Percentiles rank a stretch among this genome's conserved stretches.
Evolutionary conservation across 2,113 vertebrate species (phyloP).

Genomic region (Antechinus stuartii): DNA sequence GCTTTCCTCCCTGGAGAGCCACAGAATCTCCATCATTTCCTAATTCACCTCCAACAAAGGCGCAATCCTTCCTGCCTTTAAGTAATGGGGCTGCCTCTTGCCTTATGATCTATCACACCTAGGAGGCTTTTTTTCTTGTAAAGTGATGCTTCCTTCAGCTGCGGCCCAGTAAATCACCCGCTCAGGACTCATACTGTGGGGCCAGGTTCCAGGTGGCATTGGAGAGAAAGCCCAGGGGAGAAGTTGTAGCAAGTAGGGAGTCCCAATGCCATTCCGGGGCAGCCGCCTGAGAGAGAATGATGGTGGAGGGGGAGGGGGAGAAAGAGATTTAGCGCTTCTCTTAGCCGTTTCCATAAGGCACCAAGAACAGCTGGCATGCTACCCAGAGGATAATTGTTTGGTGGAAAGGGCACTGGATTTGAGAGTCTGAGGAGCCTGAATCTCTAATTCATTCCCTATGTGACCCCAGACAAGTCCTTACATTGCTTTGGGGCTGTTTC

Average conservation of each 20-base stretch:
- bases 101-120: background rate
- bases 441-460: background rate
- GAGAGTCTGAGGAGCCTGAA: background rate
- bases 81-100: background rate
- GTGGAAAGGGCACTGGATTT: background rate
- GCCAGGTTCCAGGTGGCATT: background rate
- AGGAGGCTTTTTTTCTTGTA: background rate
- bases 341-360: background rate
- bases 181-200: background rate
- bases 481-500: background rate
- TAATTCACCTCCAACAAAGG: background rate
- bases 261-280: background rate
- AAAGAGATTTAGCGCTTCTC: background rate
- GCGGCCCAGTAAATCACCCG: slow-evolving; percentile 19
- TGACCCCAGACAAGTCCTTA: background rate
- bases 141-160: background rate
- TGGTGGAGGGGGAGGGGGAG: background rate
- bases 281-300: background rate
- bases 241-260: background rate
- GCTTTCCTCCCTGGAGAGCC: background rate
- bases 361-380: background rate
- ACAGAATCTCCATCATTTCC: background rate
- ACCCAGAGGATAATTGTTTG: background rate
- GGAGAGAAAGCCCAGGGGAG: background rate
- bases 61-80: background rate